These are phyloP conservation scores for Aspidoscelis tigris DNA, from an alignment of 2,113 vertebrate species.

Conservation along the genomic window DNA sequence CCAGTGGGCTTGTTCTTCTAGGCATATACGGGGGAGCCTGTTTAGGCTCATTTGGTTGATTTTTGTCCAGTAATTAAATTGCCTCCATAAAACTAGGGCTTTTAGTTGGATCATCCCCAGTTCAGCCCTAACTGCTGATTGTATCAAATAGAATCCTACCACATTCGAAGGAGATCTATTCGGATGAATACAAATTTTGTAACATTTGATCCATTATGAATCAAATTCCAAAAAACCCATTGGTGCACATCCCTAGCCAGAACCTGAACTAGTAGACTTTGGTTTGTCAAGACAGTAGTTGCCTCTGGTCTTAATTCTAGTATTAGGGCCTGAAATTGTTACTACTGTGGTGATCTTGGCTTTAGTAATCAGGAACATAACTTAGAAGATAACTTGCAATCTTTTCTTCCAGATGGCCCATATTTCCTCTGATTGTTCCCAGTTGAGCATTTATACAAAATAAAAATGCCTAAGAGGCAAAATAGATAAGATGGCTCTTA, in stretches of 20 bases:
- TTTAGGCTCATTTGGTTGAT: too few species aligned
- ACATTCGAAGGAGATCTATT: too few species aligned
- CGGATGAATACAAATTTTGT: too few species aligned
- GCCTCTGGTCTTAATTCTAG: not conserved
- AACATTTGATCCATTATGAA: too few species aligned
- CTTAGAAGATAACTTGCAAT: not conserved
- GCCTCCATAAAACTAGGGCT: too few species aligned
- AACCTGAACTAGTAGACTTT: not conserved
- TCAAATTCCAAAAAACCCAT: too few species aligned
- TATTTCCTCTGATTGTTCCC: not conserved
- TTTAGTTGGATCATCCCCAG: too few species aligned
- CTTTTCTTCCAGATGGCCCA: slow-evolving; percentile 11
- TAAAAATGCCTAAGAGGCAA: not conserved
- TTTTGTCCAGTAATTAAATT: too few species aligned
- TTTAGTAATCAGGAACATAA: not conserved
- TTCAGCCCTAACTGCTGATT: too few species aligned
- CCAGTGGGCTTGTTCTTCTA: too few species aligned
- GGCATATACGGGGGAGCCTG: too few species aligned
- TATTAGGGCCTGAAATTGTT: not conserved
- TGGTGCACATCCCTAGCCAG: not conserved
- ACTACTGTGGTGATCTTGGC: not conserved
- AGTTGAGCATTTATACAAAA: not conserved
- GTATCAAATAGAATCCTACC: too few species aligned
- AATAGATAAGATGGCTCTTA: not conserved
- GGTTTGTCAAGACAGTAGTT: not conserved